A percentile compares a stretch with the other conserved stretches of the same genome.
Evolutionary conservation across 2,888 invertebrate genomes (phyloP).

Genomic region (Tinea semifulvella): DNA sequence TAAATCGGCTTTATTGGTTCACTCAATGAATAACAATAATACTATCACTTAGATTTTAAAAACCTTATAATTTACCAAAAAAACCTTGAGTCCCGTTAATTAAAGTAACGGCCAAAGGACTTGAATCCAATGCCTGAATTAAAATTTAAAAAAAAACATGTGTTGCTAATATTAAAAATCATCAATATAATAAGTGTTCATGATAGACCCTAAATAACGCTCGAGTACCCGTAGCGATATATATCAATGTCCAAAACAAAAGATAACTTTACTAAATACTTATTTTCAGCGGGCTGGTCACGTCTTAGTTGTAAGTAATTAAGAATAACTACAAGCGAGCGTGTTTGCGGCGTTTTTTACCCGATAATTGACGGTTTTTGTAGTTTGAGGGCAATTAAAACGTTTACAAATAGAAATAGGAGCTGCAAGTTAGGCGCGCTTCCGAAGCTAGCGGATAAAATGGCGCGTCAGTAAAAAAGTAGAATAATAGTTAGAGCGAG

Average conservation of each 20-base stretch:
- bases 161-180: no score
- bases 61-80: no score
- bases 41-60: no score
- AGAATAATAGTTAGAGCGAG: no score
- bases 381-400: slow-evolving; percentile 42
- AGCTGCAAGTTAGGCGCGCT: slow-evolving; percentile 27
- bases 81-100: no score
- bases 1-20: no score
- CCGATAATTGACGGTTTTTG: slow-evolving; percentile 52
- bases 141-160: no score
- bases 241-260: slow-evolving; percentile 47
- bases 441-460: background rate
- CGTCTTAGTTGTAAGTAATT: slow-evolving; percentile 62
- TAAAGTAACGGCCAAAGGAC: no score
- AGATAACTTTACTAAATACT: slow-evolving; percentile 52
- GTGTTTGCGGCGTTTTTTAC: slow-evolving; percentile 43
- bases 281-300: slow-evolving; percentile 53
- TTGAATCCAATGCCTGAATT: no score
- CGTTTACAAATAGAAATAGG: slow-evolving; percentile 47
- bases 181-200: no score
- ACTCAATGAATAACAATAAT: no score
- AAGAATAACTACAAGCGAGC: slow-evolving; percentile 53
- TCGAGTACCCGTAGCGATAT: slow-evolving; percentile 27
- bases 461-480: no score
- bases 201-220: slow-evolving; percentile 17